Conservation (phyloP, 2,888 invertebrate genomes). For the Amiota minor region DNA sequence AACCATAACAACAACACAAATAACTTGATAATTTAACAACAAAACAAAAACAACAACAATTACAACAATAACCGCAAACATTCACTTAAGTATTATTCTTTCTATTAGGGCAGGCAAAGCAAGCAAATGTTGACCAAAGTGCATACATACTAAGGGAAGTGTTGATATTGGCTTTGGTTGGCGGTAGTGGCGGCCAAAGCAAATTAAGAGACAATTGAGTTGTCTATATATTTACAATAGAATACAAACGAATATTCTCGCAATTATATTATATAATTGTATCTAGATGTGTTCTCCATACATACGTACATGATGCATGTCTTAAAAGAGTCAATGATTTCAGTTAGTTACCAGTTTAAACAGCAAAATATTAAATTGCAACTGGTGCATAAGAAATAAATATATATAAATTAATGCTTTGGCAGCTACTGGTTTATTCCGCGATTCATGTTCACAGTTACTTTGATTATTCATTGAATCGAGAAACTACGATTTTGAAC, state of each 20-base stretch:
- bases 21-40: not conserved
- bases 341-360: constrained; percentile 9
- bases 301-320: too few species aligned
- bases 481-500: not conserved
- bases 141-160: too few species aligned
- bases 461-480: not conserved
- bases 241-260: too few species aligned
- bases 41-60: not conserved
- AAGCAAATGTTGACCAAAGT: too few species aligned
- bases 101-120: too few species aligned
- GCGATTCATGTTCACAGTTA: not conserved
- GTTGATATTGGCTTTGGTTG: too few species aligned
- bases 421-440: too few species aligned
- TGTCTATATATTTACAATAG: too few species aligned
- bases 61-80: not conserved
- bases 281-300: too few species aligned
- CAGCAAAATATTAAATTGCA: not conserved
- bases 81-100: not conserved
- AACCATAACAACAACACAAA: not conserved
- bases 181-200: not conserved
- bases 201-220: not conserved
- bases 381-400: not conserved
- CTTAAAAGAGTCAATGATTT: not conserved
- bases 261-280: too few species aligned
- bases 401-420: too few species aligned